phyloP scores from a whole-genome alignment of 2,113 vertebrate species.

The Antigone vipio region DNA sequence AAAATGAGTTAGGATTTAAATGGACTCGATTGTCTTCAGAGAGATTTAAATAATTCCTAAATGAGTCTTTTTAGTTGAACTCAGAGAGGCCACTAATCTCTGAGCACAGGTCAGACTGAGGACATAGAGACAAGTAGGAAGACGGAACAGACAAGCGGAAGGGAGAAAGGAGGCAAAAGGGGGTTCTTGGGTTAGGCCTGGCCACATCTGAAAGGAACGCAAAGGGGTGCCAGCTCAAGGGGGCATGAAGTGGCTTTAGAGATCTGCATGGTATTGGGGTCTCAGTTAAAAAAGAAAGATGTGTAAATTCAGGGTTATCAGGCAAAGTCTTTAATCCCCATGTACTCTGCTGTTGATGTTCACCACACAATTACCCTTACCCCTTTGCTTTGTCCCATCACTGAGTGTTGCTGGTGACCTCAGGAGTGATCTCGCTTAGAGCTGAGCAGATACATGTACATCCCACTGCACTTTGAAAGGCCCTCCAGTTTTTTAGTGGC shows the following conservation, averaged over 20 bases:
- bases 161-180: neutral
- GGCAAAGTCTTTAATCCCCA: neutral
- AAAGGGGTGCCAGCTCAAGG: neutral
- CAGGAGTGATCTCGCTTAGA: neutral
- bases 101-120: conserved; percentile 23
- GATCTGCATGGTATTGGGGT: neutral
- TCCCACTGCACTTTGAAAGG: neutral
- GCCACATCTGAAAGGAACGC: neutral
- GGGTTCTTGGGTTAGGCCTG: neutral
- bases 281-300: neutral
- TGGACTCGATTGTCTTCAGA: conserved; percentile 41
- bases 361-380: neutral
- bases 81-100: neutral
- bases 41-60: conserved; percentile 46
- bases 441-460: neutral
- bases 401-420: neutral
- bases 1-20: conserved; percentile 47
- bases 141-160: neutral
- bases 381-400: neutral
- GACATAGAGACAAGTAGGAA: neutral
- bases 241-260: neutral
- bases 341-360: neutral
- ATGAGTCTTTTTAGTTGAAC: conserved; percentile 2
- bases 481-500: neutral
- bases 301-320: neutral